A percentile compares a stretch with the other conserved stretches of the same genome.
Evolutionary conservation across 2,113 vertebrate species (phyloP).

Genomic region (Macaca nemestrina): DNA sequence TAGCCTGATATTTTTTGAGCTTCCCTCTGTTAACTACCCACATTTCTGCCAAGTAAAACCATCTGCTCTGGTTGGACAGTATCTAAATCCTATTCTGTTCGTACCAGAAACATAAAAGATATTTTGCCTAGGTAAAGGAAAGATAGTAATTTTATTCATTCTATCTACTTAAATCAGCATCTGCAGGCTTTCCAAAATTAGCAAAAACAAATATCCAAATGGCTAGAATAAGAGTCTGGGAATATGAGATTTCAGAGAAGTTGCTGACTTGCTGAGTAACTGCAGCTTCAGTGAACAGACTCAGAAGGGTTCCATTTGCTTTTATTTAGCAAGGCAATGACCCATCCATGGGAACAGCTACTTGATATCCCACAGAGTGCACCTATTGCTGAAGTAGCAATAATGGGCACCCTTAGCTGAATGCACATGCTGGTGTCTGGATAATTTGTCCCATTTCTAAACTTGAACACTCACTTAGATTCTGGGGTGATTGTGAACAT

Average conservation of each 20-base stretch:
- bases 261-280: constrained; percentile 48
- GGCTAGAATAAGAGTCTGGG: constrained; percentile 46
- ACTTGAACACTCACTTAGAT: neutral
- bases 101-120: constrained; percentile 6
- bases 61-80: constrained; percentile 57
- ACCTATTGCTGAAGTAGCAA: constrained; percentile 41
- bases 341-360: neutral
- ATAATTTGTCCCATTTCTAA: constrained; percentile 13
- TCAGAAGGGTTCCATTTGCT: constrained; percentile 32
- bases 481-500: neutral
- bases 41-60: constrained; percentile 57
- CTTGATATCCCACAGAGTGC: neutral
- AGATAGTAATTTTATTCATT: neutral
- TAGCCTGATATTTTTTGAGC: constrained; percentile 62
- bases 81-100: neutral
- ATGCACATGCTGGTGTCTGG: neutral
- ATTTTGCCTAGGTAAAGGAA: constrained; percentile 20
- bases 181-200: constrained; percentile 49
- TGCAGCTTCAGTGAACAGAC: constrained; percentile 32
- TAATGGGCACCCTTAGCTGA: neutral
- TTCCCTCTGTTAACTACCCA: constrained; percentile 4
- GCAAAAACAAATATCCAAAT: constrained; percentile 42
- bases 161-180: constrained; percentile 24
- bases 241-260: constrained; percentile 4
- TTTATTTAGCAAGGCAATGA: constrained; percentile 64